Conservation (phyloP, 2,113 vertebrate species). For the Addax nasomaculatus region DNA sequence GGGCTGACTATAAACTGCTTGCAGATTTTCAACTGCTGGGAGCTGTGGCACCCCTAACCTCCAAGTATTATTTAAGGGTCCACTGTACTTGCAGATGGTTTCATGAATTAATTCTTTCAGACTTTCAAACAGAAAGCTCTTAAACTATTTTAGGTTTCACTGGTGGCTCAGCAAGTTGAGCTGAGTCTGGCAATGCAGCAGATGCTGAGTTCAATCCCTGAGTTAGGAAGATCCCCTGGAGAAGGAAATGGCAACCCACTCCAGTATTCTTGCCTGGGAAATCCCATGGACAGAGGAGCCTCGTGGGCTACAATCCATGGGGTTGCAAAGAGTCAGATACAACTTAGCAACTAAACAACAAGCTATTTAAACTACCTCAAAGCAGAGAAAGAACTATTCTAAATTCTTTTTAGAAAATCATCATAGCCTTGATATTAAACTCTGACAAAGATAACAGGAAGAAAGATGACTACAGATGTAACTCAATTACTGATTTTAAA, state of each 20-base stretch:
- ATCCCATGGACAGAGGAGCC: neutral
- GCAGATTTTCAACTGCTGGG: neutral
- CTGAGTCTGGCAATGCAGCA: neutral
- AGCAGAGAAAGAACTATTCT: neutral
- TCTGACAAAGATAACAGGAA: constrained; percentile 13
- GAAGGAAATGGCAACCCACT: neutral
- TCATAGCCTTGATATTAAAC: neutral
- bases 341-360: neutral
- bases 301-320: neutral
- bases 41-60: neutral
- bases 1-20: neutral
- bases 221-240: neutral
- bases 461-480: neutral
- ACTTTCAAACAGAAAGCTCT: neutral
- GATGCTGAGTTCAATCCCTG: neutral
- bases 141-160: neutral
- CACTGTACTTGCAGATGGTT: neutral
- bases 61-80: neutral
- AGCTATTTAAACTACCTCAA: neutral
- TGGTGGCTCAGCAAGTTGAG: neutral
- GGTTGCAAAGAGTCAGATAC: neutral
- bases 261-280: neutral
- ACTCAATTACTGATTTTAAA: constrained; percentile 15
- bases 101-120: constrained; percentile 28
- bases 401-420: neutral